phyloP scores from a whole-genome alignment of 2,888 invertebrate genomes.

The Aphidius colemani region DNA sequence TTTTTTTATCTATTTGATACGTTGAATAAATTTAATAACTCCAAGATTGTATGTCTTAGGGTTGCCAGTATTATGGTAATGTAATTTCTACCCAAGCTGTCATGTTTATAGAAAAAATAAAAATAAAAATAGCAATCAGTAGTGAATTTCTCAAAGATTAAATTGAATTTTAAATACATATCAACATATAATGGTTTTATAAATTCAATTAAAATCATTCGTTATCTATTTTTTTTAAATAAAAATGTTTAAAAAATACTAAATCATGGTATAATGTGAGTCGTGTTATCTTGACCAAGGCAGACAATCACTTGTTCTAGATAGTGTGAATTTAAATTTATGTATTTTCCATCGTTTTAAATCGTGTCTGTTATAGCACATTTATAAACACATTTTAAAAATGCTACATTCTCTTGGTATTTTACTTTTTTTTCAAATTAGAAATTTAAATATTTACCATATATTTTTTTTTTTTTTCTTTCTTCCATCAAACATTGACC shows the following conservation, averaged over 20 bases:
- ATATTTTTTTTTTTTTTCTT: not conserved
- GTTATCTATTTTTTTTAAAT: not conserved
- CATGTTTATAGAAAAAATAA: constrained; percentile 42
- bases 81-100: constrained; percentile 64
- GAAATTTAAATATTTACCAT: too few species aligned
- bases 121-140: constrained; percentile 59
- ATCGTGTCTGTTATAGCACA: constrained; percentile 60
- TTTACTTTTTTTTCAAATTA: not conserved
- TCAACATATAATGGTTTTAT: constrained; percentile 16
- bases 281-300: constrained; percentile 51
- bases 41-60: constrained; percentile 53
- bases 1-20: not conserved
- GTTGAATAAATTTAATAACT: constrained; percentile 36
- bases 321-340: constrained; percentile 65
- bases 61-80: constrained; percentile 64
- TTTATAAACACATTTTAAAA: constrained; percentile 61
- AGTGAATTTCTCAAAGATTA: constrained; percentile 62
- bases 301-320: constrained; percentile 62
- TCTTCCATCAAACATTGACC: constrained; percentile 49
- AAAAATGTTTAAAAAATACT: constrained; percentile 26
- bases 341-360: constrained; percentile 63
- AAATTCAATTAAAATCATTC: constrained; percentile 14
- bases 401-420: constrained; percentile 10
- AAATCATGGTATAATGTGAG: constrained; percentile 52
- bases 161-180: constrained; percentile 20